These are phyloP conservation scores for Drosophila gunungcola DNA, from an alignment of 1,140 invertebrate genomes.

Conservation along the genomic window DNA sequence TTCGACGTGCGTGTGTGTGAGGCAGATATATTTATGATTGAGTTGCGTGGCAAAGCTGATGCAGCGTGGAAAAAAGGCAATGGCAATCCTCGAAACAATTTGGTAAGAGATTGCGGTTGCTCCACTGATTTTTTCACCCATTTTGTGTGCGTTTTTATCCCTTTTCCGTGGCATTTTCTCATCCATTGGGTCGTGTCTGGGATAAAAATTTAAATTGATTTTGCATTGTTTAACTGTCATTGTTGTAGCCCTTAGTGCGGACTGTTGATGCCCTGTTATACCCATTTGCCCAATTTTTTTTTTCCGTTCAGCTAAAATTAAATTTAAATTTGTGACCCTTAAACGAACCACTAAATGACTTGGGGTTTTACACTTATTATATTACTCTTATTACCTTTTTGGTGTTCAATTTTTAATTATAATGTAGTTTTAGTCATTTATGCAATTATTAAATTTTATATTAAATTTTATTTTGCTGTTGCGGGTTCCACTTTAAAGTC, in stretches of 20 bases:
- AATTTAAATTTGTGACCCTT: slow-evolving; percentile 66
- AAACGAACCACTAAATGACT: slow-evolving; percentile 25
- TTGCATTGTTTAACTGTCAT: slow-evolving; percentile 79
- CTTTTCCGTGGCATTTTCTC: not conserved
- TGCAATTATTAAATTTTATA: too few relatives aligned
- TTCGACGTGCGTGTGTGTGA: slow-evolving; percentile 53
- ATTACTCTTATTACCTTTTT: too few relatives aligned
- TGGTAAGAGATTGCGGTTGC: slow-evolving; percentile 81
- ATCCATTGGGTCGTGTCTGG: slow-evolving; percentile 35
- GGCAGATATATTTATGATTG: slow-evolving; percentile 81
- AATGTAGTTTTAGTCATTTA: too few relatives aligned
- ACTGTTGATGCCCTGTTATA: slow-evolving; percentile 19
- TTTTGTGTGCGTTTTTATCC: slow-evolving; percentile 50
- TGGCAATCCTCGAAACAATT: slow-evolving; percentile 68
- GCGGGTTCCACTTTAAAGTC: too few relatives aligned
- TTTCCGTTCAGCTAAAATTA: slow-evolving; percentile 26
- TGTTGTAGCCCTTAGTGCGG: slow-evolving; percentile 57
- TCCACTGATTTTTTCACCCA: slow-evolving; percentile 82
- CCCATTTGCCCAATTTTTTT: slow-evolving; percentile 22
- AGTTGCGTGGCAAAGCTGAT: slow-evolving; percentile 64
- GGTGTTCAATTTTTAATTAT: too few relatives aligned
- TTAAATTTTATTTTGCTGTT: too few relatives aligned
- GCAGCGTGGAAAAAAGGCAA: slow-evolving; percentile 17
- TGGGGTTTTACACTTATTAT: too few relatives aligned
- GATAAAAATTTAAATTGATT: slow-evolving; percentile 83